phyloP scores from a whole-genome alignment of 2,888 invertebrate genomes.

The Temnothorax unifasciatus region DNA sequence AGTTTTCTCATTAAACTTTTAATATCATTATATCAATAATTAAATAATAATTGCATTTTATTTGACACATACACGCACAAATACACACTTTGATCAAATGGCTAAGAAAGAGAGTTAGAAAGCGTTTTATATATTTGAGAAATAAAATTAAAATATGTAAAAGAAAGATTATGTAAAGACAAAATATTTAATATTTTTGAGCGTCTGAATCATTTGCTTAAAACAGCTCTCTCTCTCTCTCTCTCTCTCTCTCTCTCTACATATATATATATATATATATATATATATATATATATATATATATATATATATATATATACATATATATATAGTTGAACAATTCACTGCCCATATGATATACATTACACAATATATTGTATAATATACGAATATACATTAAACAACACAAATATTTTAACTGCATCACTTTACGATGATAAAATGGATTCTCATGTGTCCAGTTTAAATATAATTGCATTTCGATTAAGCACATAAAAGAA shows the following conservation, averaged over 20 bases:
- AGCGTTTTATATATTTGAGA: not conserved
- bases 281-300: too few species aligned
- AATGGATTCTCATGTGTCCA: constrained; percentile 75
- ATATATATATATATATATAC: not conserved
- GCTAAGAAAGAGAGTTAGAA: not conserved
- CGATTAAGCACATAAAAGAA: constrained; percentile 66
- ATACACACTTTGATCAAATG: too few species aligned
- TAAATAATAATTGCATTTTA: constrained; percentile 13
- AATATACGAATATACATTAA: too few species aligned
- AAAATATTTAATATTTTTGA: not conserved
- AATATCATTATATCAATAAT: constrained; percentile 12
- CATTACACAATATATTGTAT: not conserved
- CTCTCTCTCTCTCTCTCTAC: too few species aligned
- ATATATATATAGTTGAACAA: not conserved
- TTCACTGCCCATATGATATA: not conserved
- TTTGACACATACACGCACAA: not conserved
- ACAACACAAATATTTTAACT: constrained; percentile 12
- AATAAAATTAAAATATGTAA: not conserved
- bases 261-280: too few species aligned
- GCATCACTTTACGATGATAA: constrained; percentile 78
- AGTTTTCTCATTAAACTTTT: not conserved
- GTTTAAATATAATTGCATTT: constrained; percentile 81
- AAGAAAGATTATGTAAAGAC: not conserved
- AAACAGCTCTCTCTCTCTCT: not conserved
- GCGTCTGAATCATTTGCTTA: not conserved